Base-by-base conservation (phyloP, 2,113 vertebrate species). In the Macrotus californicus region DNA sequence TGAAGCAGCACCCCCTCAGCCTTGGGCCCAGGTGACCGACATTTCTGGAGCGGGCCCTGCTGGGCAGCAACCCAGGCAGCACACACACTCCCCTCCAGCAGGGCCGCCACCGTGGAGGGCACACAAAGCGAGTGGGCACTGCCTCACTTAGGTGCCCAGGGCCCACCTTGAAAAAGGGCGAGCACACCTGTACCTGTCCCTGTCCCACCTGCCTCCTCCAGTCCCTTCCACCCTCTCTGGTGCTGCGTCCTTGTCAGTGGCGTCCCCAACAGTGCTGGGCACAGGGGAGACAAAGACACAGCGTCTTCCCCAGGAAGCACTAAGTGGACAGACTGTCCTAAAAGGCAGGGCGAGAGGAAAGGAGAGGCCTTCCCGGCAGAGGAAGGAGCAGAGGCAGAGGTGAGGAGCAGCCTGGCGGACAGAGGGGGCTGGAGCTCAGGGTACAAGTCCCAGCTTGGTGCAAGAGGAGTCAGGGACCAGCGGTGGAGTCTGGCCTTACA, bases 121-220 rank as follows among this genome's bases (percentile, higher is more conserved):
- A 21, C 69, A 87, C 18, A 48, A n/a, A 87, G 66, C 0, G 1
- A 34, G 48, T 0, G 1, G 48, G 41, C 3, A 3, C 19, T 0
- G 18, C 22, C 67, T 87, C 13, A 6, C 31, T 13, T 16, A 43
- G 26, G 24, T 21, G 46, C 7, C 46, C 29, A 41, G 52, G 34
- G 2, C 7, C 69, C 48, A 34, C 24, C 41, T 31, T n/a, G 54
- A 75, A 31, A 88, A 69, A 64, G 41, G 48, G 21, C 48, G 14
- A 67, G 21, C 39, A 36, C 5, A 13, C 34, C 13, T 29, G 56
- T 1, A 6, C 36, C 9, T 26, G 46, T 64, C 73, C 67, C 36
- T 12, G 19, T 70, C 31, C 73, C n/a, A 31, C 31, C 31, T 9
- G 18, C 64, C 34, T 67, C 69, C 89, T 34, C 83, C 31, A 52